Evolutionary conservation across 2,888 invertebrate genomes (phyloP).

Genomic region (Heliconius sara): DNA sequence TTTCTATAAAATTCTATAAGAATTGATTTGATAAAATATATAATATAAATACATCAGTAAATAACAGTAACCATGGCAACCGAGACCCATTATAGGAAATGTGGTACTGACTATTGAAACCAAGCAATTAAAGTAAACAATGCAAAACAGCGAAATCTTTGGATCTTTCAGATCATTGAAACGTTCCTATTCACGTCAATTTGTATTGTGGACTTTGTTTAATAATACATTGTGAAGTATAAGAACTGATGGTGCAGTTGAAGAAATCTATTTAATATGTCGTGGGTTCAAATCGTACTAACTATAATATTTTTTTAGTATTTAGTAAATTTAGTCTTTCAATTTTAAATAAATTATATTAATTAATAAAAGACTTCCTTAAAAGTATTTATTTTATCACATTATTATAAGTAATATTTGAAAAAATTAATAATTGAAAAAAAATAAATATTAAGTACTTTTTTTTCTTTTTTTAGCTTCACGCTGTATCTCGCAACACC

Average conservation of each 20-base stretch:
- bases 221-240: not conserved
- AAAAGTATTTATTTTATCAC: too few relatives aligned
- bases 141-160: not conserved
- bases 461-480: too few relatives aligned
- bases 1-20: not conserved
- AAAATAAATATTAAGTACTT: too few relatives aligned
- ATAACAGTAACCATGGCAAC: not conserved
- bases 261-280: not conserved
- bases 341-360: too few relatives aligned
- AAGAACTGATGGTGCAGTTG: not conserved
- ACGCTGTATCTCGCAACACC: too few relatives aligned
- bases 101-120: constrained; percentile 2
- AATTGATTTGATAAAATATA: not conserved
- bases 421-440: too few relatives aligned
- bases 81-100: not conserved
- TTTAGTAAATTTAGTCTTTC: too few relatives aligned
- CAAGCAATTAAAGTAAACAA: constrained; percentile 14
- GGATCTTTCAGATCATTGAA: constrained; percentile 3
- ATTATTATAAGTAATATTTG: too few relatives aligned
- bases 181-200: not conserved
- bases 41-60: not conserved
- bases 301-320: too few relatives aligned
- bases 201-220: constrained; percentile 15
- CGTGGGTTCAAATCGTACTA: too few relatives aligned
- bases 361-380: too few relatives aligned